Evolutionary conservation across 2,888 invertebrate genomes (phyloP).

Genomic region (Arrhopalites spinosus): DNA sequence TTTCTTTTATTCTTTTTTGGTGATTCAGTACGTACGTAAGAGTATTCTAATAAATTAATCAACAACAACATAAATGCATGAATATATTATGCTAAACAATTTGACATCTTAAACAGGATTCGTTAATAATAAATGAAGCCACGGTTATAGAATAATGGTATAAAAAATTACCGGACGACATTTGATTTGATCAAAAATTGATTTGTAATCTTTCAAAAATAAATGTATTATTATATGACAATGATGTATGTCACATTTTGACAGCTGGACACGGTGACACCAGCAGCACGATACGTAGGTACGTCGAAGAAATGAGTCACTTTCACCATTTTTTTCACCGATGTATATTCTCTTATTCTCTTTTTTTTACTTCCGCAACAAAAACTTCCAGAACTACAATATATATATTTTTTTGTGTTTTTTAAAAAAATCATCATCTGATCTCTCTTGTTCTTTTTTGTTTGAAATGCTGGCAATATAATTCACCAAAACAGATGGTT

Average conservation of each 20-base stretch:
- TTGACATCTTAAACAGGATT: neutral
- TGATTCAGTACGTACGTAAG: no score
- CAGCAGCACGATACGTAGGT: conserved; percentile 2
- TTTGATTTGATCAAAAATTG: no score
- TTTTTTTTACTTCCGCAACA: conserved; percentile 13
- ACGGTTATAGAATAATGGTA: conserved; percentile 3
- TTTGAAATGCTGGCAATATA: conserved; percentile 20
- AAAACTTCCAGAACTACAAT: conserved; percentile 22
- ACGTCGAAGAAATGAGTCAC: conserved; percentile 28
- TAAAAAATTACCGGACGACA: no score
- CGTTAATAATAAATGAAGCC: no score
- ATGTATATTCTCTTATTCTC: neutral
- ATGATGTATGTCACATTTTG: neutral
- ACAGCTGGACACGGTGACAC: neutral
- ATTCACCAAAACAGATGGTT: conserved; percentile 4
- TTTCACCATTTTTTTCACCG: neutral
- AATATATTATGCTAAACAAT: conserved; percentile 22
- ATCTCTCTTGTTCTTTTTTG: conserved; percentile 7
- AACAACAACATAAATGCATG: conserved; percentile 10
- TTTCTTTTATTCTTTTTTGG: neutral
- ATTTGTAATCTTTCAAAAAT: conserved; percentile 20
- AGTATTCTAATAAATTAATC: neutral
- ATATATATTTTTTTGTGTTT: neutral
- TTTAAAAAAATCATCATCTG: conserved; percentile 5
- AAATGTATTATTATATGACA: conserved; percentile 2